phyloP scores from a whole-genome alignment of 2,797 vertebrate species.

The Helarctos malayanus region DNA sequence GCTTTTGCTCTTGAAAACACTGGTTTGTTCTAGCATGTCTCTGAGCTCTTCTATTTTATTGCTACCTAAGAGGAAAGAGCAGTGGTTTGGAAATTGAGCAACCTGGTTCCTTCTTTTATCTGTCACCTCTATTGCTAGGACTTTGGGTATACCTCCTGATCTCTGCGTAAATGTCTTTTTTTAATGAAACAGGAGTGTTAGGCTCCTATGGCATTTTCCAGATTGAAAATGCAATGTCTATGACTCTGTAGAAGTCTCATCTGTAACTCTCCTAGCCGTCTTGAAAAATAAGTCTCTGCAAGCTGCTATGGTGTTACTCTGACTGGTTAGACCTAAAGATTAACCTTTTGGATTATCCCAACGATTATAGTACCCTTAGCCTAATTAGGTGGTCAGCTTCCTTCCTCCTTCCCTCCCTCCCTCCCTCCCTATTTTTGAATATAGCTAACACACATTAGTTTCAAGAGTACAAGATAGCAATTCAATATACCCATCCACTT shows the following conservation, averaged over 20 bases:
- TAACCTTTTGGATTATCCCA: neutral
- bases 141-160: neutral
- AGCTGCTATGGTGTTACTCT: neutral
- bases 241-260: neutral
- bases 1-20: neutral
- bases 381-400: neutral
- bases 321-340: neutral
- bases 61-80: neutral
- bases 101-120: neutral
- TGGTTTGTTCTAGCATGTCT: neutral
- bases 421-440: too few species aligned
- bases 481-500: too few species aligned
- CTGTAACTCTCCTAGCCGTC: neutral
- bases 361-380: neutral
- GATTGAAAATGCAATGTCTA: neutral
- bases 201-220: neutral
- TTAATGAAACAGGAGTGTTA: neutral
- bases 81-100: neutral
- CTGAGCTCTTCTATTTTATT: neutral
- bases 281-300: neutral
- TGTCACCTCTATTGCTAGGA: neutral
- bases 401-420: too few species aligned
- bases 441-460: too few species aligned
- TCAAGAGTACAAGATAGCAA: too few species aligned
- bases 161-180: neutral